Evolutionary conservation across 1,140 invertebrate genomes (phyloP).

Genomic region (Zaprionus lachaisei): DNA sequence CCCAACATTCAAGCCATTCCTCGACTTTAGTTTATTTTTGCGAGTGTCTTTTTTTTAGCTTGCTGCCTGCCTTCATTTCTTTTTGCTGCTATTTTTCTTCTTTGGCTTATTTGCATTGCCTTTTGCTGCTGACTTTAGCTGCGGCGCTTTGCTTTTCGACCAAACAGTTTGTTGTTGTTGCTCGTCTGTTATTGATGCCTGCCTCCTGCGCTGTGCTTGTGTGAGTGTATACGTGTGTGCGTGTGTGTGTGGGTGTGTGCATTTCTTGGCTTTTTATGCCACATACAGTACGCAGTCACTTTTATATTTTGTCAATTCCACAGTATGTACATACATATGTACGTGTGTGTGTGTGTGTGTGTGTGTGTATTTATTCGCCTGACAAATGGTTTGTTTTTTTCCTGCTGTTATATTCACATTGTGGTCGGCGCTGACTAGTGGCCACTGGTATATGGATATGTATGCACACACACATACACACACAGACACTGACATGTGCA

Average conservation of each 20-base stretch:
- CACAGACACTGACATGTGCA: not conserved
- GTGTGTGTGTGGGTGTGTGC: slow-evolving; percentile 12
- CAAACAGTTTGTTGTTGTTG: slow-evolving; percentile 10
- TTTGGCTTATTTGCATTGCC: slow-evolving; percentile 31
- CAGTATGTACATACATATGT: slow-evolving; percentile 8
- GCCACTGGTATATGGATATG: slow-evolving; percentile 10
- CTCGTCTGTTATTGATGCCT: slow-evolving; percentile 42
- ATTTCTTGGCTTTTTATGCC: slow-evolving; percentile 38
- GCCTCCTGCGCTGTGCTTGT: slow-evolving; percentile 1
- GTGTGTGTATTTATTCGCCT: slow-evolving; percentile 30
- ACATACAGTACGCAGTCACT: slow-evolving; percentile 12
- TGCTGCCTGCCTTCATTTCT: slow-evolving; percentile 37
- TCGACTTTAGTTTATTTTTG: slow-evolving; percentile 6
- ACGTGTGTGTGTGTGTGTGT: not conserved
- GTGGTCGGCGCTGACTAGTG: slow-evolving; percentile 14
- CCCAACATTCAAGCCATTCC: not conserved
- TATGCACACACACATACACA: not conserved
- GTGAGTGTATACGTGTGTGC: not conserved
- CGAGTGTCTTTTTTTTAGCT: slow-evolving; percentile 10
- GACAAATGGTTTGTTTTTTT: slow-evolving; percentile 55
- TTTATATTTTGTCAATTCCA: slow-evolving; percentile 49
- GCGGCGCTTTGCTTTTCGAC: slow-evolving; percentile 30
- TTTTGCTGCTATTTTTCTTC: not conserved
- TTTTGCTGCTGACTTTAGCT: slow-evolving; percentile 35
- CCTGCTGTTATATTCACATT: slow-evolving; percentile 34